Evolutionary conservation across 2,888 invertebrate species (phyloP), one percentile per base, ranked within the genome.

Genomic region (Eupithecia tripunctaria): DNA sequence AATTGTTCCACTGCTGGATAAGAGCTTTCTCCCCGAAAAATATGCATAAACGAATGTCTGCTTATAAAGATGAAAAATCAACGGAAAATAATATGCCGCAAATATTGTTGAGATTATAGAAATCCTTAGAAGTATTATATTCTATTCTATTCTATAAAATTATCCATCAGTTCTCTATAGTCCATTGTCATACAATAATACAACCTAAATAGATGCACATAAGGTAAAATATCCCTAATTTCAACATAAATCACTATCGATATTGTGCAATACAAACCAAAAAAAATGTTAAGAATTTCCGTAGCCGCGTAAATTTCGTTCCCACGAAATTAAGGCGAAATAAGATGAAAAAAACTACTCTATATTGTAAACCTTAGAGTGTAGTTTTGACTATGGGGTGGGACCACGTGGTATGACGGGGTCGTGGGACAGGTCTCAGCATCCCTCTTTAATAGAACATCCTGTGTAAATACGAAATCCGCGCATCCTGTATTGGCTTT

Each of bases 401-500:
- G 8, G 76, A 79, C 83, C 85, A 86, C 82, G 84, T 86, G 86
- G 83, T 83, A 81, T 86, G 88, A 88, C 91, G 81, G 89, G 92
- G 91, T 91, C 93, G 91, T 92, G 92, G 85, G 93, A 92, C 88
- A 91, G 91, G 92, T 92, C 91, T 82, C 83, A 88, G 80, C 91
- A 93, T 93, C 94, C 93, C 93, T 93, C 94, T 92, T n/a, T 90
- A 87, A 79, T 82, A 82, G 84, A 84, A 84, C 89, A 89, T 89
- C 89, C 89, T 90, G 90, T 88, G 84, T 86, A 84, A 87, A 88
- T 84, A 85, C 83, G 80, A 84, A 88, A 89, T 90, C 86, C 83
- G 89, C 88, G 87, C 88, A 88, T 89, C 90, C 90, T 90, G 89
- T 85, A 85, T 87, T 79, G 47, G 6, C 51, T 68, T 70, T 68